Evolutionary conservation across 2,113 vertebrate genomes (phyloP).

Genomic region (Elephantulus edwardii): DNA sequence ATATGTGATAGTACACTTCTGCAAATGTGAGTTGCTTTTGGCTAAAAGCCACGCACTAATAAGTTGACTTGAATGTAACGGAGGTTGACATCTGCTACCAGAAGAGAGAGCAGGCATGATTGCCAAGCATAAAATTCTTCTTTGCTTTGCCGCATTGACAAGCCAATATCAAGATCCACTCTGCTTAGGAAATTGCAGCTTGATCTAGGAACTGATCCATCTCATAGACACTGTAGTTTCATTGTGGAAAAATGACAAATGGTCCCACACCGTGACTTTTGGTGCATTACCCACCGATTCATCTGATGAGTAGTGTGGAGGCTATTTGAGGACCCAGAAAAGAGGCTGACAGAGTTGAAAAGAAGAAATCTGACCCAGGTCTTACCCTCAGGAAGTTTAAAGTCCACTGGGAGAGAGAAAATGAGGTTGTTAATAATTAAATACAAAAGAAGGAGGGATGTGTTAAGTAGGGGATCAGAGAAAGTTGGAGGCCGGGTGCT

Average conservation of each 20-base stretch:
- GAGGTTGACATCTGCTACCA: conserved; percentile 83
- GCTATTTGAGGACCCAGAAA: not conserved
- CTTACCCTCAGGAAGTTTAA: conserved; percentile 57
- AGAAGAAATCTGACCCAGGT: conserved; percentile 55
- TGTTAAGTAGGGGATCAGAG: not conserved
- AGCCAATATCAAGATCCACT: conserved; percentile 58
- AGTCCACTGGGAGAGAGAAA: conserved; percentile 27
- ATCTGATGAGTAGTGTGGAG: conserved; percentile 38
- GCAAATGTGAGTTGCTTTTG: conserved; percentile 86
- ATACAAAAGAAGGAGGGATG: not conserved
- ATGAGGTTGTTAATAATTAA: not conserved
- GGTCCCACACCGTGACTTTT: not conserved
- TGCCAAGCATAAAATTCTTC: conserved; percentile 71
- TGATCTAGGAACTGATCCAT: conserved; percentile 39
- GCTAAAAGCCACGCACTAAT: conserved; percentile 86
- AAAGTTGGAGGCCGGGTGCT: not conserved
- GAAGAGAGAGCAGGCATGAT: conserved; percentile 42
- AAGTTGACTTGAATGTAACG: conserved; percentile 84
- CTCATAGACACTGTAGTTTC: conserved; percentile 39
- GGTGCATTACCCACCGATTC: conserved; percentile 59
- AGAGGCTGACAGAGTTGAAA: conserved; percentile 47
- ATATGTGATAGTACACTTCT: conserved; percentile 85
- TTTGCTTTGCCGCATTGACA: conserved; percentile 67
- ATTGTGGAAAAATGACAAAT: conserved; percentile 56
- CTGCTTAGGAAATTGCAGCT: conserved; percentile 50